These are phyloP conservation scores for Xyliphius kryptos DNA, from an alignment of 2,113 vertebrate species.

Conservation along the genomic window DNA sequence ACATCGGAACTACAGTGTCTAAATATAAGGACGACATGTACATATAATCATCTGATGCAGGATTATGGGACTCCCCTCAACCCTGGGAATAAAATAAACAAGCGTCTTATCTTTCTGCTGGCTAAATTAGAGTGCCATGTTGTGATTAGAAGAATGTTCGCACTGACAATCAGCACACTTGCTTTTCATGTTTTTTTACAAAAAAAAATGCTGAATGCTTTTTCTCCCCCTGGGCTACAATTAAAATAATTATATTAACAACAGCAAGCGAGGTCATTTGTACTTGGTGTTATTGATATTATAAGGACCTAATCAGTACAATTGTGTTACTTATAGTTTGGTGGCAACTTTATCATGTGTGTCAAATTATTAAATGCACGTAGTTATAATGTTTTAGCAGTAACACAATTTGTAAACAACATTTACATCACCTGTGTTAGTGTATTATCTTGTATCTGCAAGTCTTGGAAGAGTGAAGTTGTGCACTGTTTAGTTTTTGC, in stretches of 20 bases:
- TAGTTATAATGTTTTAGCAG: too few relatives aligned
- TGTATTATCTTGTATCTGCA: too few relatives aligned
- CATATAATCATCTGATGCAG: neutral
- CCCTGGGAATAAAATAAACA: conserved; percentile 21
- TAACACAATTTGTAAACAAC: too few relatives aligned
- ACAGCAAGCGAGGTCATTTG: conserved; percentile 24
- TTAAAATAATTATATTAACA: conserved; percentile 43
- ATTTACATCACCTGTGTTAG: too few relatives aligned
- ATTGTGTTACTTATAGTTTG: neutral
- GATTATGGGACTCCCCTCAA: conserved; percentile 14
- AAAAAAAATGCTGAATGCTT: conserved; percentile 1
- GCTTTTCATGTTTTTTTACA: conserved; percentile 5
- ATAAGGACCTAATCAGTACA: conserved; percentile 14
- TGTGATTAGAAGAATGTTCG: conserved; percentile 19
- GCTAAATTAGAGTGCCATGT: conserved; percentile 20
- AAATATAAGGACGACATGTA: too few relatives aligned
- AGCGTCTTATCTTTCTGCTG: conserved; percentile 2
- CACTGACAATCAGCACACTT: conserved; percentile 15
- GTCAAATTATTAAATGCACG: too few relatives aligned
- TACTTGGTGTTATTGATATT: conserved; percentile 27
- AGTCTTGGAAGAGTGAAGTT: too few relatives aligned
- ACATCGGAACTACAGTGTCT: too few relatives aligned
- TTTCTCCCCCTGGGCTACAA: conserved; percentile 25
- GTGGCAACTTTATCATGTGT: too few relatives aligned
- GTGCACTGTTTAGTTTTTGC: too few relatives aligned